Percentiles rank a stretch among this genome's conserved stretches.
Evolutionary conservation across 1,140 invertebrate species (phyloP).

Genomic region (Tetraneura akinire): DNA sequence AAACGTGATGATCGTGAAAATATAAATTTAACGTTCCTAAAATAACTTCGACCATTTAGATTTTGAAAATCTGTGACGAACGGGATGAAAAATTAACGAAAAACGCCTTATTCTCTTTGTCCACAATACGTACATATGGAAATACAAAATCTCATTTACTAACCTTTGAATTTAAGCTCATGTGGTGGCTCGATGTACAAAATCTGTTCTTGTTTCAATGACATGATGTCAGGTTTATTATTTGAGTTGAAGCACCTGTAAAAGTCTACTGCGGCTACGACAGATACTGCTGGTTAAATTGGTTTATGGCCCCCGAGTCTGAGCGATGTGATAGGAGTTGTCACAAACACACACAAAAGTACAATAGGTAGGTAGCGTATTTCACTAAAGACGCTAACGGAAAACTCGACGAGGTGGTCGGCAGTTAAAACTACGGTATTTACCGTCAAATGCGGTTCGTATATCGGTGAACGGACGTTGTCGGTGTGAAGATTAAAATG

Average conservation of each 20-base stretch:
- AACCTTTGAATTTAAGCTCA: slow-evolving; percentile 75
- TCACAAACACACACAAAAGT: background rate
- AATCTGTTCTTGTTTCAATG: slow-evolving; percentile 63
- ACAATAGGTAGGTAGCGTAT: background rate
- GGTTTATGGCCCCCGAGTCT: too few relatives aligned
- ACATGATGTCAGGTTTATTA: background rate
- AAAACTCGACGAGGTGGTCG: background rate
- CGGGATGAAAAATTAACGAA: too few relatives aligned
- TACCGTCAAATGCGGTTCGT: background rate
- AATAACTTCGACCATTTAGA: too few relatives aligned
- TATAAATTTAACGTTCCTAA: too few relatives aligned
- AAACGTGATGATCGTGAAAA: too few relatives aligned
- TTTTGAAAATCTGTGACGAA: too few relatives aligned
- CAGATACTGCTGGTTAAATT: background rate
- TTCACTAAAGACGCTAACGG: background rate
- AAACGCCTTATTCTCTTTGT: too few relatives aligned
- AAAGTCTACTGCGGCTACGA: background rate
- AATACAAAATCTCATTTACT: slow-evolving; percentile 51
- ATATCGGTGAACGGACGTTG: background rate
- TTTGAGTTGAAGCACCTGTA: background rate
- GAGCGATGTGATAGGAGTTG: background rate
- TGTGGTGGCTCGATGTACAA: slow-evolving; percentile 72
- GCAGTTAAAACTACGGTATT: background rate
- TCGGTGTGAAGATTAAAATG: background rate
- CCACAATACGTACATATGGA: background rate